phyloP scores from a whole-genome alignment of 2,888 invertebrate genomes.

The Drosophila cyrtoloma region DNA sequence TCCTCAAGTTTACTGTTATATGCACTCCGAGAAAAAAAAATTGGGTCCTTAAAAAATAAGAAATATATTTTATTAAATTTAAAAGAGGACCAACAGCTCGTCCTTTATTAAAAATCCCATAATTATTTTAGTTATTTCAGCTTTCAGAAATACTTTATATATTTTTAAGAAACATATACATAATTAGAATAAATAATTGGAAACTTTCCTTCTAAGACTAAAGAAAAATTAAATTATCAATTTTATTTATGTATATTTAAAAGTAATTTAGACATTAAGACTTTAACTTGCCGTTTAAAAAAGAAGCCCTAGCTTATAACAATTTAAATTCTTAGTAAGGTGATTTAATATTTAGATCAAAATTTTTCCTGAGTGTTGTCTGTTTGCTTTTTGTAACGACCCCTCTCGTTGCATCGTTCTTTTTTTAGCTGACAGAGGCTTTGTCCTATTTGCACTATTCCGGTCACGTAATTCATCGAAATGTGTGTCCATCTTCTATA shows the following conservation, averaged over 20 bases:
- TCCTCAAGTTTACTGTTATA: not conserved
- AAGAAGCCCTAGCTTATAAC: not conserved
- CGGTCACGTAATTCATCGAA: constrained; percentile 95
- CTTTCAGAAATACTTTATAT: not conserved
- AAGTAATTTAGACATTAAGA: not conserved
- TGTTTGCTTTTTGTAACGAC: constrained; percentile 8
- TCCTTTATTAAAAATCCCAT: not conserved
- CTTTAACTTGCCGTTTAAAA: not conserved
- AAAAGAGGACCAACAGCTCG: not conserved
- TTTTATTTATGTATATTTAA: not conserved
- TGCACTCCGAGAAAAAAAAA: not conserved
- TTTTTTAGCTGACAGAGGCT: constrained; percentile 94
- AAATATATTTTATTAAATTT: not conserved
- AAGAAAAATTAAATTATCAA: not conserved
- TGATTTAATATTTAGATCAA: not conserved
- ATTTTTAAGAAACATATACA: not conserved
- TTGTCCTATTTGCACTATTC: constrained; percentile 96
- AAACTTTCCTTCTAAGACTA: not conserved
- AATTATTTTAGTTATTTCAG: not conserved
- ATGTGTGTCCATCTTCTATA: constrained; percentile 96
- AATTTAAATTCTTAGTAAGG: too few relatives aligned
- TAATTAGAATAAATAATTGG: not conserved
- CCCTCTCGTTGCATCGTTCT: not conserved
- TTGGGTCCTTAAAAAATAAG: not conserved
- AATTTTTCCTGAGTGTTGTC: not conserved